These are phyloP conservation scores for Nemotelus nigrinus DNA, from an alignment of 2,888 invertebrate genomes.

Conservation along the genomic window DNA sequence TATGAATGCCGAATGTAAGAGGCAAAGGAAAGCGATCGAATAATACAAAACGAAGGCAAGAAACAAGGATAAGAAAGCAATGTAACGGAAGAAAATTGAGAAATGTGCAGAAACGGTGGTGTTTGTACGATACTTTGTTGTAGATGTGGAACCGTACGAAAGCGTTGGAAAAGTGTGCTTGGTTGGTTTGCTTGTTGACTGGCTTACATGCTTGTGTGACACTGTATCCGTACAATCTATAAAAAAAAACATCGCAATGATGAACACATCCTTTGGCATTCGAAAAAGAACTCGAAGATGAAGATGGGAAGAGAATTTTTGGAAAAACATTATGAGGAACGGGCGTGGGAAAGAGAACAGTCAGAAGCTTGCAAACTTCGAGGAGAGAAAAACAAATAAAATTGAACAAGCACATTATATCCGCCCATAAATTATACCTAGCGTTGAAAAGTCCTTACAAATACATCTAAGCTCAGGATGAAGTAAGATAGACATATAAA, in stretches of 20 bases:
- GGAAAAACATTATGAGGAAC: not conserved
- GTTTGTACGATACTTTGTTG: too few relatives aligned
- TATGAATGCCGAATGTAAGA: not conserved
- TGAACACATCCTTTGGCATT: not conserved
- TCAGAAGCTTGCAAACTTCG: constrained; percentile 1
- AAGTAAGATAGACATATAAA: too few relatives aligned
- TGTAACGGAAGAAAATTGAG: not conserved
- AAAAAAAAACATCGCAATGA: not conserved
- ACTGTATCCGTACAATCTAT: not conserved
- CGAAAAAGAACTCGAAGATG: not conserved
- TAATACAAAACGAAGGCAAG: not conserved
- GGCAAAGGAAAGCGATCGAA: constrained; percentile 2
- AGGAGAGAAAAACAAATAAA: constrained; percentile 45
- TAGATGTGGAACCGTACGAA: too few relatives aligned
- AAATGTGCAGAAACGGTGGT: too few relatives aligned
- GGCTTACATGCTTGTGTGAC: too few relatives aligned
- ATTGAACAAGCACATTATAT: constrained; percentile 50
- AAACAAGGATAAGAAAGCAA: constrained; percentile 9
- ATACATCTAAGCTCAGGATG: too few relatives aligned
- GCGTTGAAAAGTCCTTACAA: too few relatives aligned
- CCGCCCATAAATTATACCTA: constrained; percentile 52
- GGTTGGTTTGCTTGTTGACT: too few relatives aligned
- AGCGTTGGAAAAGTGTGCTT: too few relatives aligned
- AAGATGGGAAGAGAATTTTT: constrained; percentile 25
- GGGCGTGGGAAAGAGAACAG: not conserved